phyloP scores from a whole-genome alignment of 2,113 vertebrate genomes.

The Pachypanchax playfairii region DNA sequence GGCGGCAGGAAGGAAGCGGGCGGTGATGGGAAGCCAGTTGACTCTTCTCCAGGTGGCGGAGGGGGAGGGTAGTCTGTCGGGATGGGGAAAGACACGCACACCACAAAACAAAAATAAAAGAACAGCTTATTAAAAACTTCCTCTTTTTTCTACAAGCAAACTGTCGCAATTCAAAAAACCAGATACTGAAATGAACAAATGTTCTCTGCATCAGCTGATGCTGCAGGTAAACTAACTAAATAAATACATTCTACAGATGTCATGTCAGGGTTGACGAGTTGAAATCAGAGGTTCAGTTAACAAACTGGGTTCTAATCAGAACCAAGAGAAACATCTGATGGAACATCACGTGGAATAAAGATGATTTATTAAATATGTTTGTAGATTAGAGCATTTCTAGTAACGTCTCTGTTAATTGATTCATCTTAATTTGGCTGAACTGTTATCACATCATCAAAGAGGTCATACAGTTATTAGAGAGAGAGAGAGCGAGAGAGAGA shows the following conservation, averaged over 20 bases:
- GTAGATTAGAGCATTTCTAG: background rate
- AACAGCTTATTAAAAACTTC: slow-evolving; percentile 55
- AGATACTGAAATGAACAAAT: background rate
- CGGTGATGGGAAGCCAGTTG: slow-evolving; percentile 65
- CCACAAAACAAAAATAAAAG: slow-evolving; percentile 33
- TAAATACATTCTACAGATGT: no score
- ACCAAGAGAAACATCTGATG: no score
- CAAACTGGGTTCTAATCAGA: no score
- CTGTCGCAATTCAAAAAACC: slow-evolving; percentile 34
- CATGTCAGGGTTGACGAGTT: no score
- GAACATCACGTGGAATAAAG: no score
- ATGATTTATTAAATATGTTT: background rate
- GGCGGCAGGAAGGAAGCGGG: slow-evolving; percentile 77
- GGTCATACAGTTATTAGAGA: slow-evolving; percentile 8
- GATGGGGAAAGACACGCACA: slow-evolving; percentile 29
- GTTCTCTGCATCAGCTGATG: background rate
- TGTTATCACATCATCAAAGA: slow-evolving; percentile 18
- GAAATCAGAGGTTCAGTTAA: no score
- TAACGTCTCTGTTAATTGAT: slow-evolving; percentile 3
- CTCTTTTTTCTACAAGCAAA: slow-evolving; percentile 51
- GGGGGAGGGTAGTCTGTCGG: slow-evolving; percentile 84
- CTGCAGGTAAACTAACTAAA: background rate
- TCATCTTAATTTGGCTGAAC: slow-evolving; percentile 19
- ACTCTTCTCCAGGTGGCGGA: slow-evolving; percentile 81
- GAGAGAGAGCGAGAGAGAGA: slow-evolving; percentile 14